Evolutionary conservation across 2,888 invertebrate species (phyloP), one percentile per base, ranked within the genome.

Genomic region (Syrista parreyssii): DNA sequence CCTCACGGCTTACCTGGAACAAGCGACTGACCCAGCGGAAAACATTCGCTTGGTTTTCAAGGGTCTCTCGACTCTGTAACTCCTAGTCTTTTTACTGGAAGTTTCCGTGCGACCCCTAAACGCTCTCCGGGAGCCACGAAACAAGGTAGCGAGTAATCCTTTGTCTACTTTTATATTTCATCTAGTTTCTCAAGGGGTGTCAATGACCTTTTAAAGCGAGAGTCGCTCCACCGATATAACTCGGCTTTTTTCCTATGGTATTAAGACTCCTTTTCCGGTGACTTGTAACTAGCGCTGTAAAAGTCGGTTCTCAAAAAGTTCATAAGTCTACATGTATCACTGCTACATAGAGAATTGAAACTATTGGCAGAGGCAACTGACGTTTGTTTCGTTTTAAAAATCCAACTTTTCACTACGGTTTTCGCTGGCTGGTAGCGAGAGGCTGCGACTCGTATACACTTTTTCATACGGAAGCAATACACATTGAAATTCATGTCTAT

Each of bases 1-100:
- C 68, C 75, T 74, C 30, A 31, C 78, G 31, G 33, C 79, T 82
- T 78, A 78, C 80, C 79, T 77, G 76, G 79, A 78, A 80, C 78
- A 79, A 78, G 73, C 81, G 89, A 90, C 88, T 88, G 86, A 76
- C 86, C 86, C 82, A 78, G 76, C 86, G 83, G 85, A 90, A 89
- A 90, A 90, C 90, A 89, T 90, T 85, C 83, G 87, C 23, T 55
- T 55, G 15, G 23, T 55, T 55, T 55, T 23, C 55, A 55, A 55
- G 55, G 55, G 23, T 55, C 55, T 55, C 55, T 55, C 55, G 15
- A 9, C 23, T 55, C 23, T 36, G 12, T 36, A 11, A 11, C 36
- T 55, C 23, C 55, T 9, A 0, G 9, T 6, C 55, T 23, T 55
- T 55, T 55, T 55, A 15, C 55, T 9, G 9, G 23, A 12, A 36